A percentile compares a stretch with the other conserved stretches of the same genome.
Conservation (phyloP, 2,888 invertebrate species). For the Drosophila kokeensis region DNA sequence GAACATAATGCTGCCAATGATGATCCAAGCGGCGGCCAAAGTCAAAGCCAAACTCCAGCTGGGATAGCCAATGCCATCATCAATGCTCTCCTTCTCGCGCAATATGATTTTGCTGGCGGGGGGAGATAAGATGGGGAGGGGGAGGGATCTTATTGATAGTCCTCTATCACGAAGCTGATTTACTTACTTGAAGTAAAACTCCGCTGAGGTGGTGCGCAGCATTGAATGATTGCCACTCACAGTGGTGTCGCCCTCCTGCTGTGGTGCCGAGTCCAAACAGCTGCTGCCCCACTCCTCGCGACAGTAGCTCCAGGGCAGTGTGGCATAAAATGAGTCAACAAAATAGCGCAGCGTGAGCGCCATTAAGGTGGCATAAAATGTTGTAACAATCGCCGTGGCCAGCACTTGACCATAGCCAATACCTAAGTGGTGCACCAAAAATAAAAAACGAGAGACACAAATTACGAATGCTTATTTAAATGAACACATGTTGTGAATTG, state of each 20-base stretch:
- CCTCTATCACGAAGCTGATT: neutral
- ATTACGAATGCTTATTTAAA: neutral
- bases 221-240: conserved; percentile 20
- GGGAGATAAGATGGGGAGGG: neutral
- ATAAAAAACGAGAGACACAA: neutral
- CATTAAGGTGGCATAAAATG: conserved; percentile 89
- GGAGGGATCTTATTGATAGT: neutral
- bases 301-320: conserved; percentile 88
- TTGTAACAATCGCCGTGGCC: conserved; percentile 87
- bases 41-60: conserved; percentile 86
- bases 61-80: conserved; percentile 87
- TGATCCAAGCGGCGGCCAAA: conserved; percentile 86
- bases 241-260: conserved; percentile 3
- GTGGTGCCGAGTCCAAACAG: conserved; percentile 80
- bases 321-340: conserved; percentile 87
- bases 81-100: conserved; percentile 85
- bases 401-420: conserved; percentile 87
- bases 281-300: conserved; percentile 86
- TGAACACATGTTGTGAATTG: neutral
- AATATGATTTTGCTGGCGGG: conserved; percentile 86
- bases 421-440: conserved; percentile 81
- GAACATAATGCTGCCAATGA: conserved; percentile 86
- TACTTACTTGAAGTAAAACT: conserved; percentile 85
- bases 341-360: conserved; percentile 88
- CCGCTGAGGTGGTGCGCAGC: conserved; percentile 82